Base-by-base conservation (phyloP, 2,888 invertebrate genomes). In the Heliconius aoede region DNA sequence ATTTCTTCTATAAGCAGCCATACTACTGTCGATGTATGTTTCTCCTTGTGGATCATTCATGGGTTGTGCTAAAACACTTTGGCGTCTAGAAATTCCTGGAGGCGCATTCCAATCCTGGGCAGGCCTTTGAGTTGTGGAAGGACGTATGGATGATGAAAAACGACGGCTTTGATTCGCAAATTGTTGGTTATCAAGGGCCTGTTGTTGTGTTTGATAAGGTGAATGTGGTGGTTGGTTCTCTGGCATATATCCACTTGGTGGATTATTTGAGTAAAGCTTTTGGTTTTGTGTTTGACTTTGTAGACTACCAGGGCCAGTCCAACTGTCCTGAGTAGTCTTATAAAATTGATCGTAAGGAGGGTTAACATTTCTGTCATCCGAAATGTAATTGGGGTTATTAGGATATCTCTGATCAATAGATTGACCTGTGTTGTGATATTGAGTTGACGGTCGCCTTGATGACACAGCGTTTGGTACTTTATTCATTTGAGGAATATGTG, bases 401-500 rank as follows among this genome's bases (percentile, higher is more conserved):
- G 90, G 82, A 75, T 93, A 87, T 85, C 92, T 87, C 28, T 91
- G 88, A 82, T 94, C 93, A 80, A 87, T 81, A 62, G 89, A 83
- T 80, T 88, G 89, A 76, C 88, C 84, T 74, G 90, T 80, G 84
- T 90, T 93, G 32, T 91, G 89, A 84, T 89, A 93, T 81, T 92
- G 93, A 76, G 86, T 83, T 80, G 88, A 89, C 1, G 87, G 91
- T 86, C 94, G 88, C 85, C 94, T 91, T 74, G 94, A 89, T 79
- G 93, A 85, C 82, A 93, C 84, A 79, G 94, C 90, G 80, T 94
- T 93, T 76, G 93, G 87, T 82, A 89, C 83, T 89, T 90, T 91
- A 85, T 90, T 93, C 79, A 85, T 86, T 86, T 92, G 94, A 82
- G 91, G 93, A 84, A 93, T 89, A 86, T 92, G 92, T 85, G 93